Base-by-base conservation (phyloP, 2,888 invertebrate genomes). In the Cheiracanthium punctorium region DNA sequence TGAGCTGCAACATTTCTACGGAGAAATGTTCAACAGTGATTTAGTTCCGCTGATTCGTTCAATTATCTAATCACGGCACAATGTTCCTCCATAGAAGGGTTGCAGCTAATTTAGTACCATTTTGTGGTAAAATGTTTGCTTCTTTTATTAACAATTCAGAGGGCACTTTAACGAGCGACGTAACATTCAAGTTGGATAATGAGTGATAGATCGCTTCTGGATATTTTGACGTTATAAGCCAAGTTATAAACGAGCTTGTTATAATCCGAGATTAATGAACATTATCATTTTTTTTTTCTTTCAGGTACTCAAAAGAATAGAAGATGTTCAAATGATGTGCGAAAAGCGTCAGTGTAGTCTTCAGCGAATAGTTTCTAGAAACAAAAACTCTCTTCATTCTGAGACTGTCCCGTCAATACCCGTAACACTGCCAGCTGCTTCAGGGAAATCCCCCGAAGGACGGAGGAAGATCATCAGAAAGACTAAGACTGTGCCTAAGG, bases 291-390 rank as follows among this genome's bases (percentile, higher is more conserved):
- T n/a, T n/a, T n/a, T n/a, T 24, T 28, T 58, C 71, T 32, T 87
- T 5, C 92, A 97, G 96, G 97, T 97, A 88, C 93, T 97, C 70
- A 96, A 97, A 93, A 94, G 97, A 90, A 96, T 98, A 90, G 97
- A 97, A 91, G 98, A 98, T 93, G 96, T 98, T 0, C 96, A 96
- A 91, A 93, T 95, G 90, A 97, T 98, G 97, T 97, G 97, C 92
- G 95, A 96, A 88, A 96, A 97, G 92, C 94, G 96, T 90, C 91
- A 91, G 86, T 90, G 91, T 43, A 91, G 91, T 72, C 90, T 92
- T 52, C 90, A 90, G 87, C 90, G 90, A 80, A 88, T 91, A 64
- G 90, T 90, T 24, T 88, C 89, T 4, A 90, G 90, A 69, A 89
- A 89, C 37, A 80, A 86, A 74, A 67, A 82, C 52, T 96, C 96